A percentile compares a stretch with the other conserved stretches of the same genome.
Evolutionary conservation across 2,113 vertebrate genomes (phyloP).

Genomic region (Hemibates koningsi): DNA sequence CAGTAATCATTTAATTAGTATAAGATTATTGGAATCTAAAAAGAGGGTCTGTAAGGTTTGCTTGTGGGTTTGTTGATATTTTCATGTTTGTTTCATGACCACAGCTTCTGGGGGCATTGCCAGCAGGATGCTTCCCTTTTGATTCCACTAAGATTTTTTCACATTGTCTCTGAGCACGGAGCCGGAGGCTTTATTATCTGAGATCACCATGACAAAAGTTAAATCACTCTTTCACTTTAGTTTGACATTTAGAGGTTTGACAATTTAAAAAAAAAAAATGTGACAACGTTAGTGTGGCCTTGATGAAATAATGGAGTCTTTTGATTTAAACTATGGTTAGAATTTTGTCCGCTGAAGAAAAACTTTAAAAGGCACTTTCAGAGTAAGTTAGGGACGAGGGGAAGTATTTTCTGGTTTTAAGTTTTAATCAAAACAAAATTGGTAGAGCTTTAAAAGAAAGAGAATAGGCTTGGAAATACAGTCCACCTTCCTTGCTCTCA

Average conservation of each 20-base stretch:
- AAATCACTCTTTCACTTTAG: not conserved
- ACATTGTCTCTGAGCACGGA: not conserved
- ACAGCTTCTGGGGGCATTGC: not conserved
- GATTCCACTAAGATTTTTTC: not conserved
- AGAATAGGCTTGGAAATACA: not conserved
- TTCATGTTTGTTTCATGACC: not conserved
- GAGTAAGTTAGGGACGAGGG: not conserved
- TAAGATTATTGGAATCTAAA: not conserved
- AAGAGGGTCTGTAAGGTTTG: fast-evolving
- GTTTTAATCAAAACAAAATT: not conserved
- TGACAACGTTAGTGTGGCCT: not conserved
- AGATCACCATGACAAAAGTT: not conserved
- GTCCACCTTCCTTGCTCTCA: not conserved
- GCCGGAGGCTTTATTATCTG: not conserved
- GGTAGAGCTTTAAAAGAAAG: not conserved
- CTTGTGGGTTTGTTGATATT: not conserved
- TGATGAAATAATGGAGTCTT: not conserved
- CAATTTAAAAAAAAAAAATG: fast-evolving
- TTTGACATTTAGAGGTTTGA: constrained; percentile 1
- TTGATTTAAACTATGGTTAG: not conserved
- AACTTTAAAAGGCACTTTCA: not conserved
- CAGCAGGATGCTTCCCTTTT: not conserved
- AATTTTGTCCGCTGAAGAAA: not conserved
- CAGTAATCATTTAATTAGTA: not conserved
- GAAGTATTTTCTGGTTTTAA: not conserved